These are phyloP conservation scores for Synanthedon andrenaeformis DNA, from an alignment of 2,888 invertebrate genomes.

Conservation along the genomic window DNA sequence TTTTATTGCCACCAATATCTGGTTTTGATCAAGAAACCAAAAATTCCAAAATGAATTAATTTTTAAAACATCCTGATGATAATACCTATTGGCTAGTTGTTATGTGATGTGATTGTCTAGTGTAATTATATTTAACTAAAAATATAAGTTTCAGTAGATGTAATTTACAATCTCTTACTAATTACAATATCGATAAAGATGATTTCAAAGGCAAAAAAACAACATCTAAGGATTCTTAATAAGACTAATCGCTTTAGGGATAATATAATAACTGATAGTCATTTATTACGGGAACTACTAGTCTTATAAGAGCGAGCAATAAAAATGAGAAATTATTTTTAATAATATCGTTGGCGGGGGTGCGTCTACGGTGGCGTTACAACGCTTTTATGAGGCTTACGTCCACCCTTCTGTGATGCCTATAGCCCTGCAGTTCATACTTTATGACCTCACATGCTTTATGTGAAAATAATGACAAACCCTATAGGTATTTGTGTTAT, in stretches of 20 bases:
- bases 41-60: too few species aligned
- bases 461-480: conserved; percentile 30
- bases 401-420: conserved; percentile 41
- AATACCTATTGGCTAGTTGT: too few species aligned
- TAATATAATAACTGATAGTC: conserved; percentile 27
- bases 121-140: too few species aligned
- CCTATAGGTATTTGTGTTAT: conserved; percentile 9
- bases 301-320: conserved; percentile 40
- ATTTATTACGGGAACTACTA: conserved; percentile 40
- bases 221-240: too few species aligned
- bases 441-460: conserved; percentile 49
- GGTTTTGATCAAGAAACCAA: too few species aligned
- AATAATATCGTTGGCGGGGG: conserved; percentile 48
- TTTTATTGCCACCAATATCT: too few species aligned
- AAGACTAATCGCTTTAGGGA: not conserved
- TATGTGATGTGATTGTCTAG: too few species aligned
- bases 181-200: too few species aligned
- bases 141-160: too few species aligned
- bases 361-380: conserved; percentile 36
- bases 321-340: conserved; percentile 72
- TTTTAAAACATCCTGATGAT: too few species aligned
- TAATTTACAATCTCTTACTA: too few species aligned
- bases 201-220: not conserved
- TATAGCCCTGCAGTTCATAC: conserved; percentile 40
- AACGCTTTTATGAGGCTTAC: conserved; percentile 48